phyloP scores from a whole-genome alignment of 1,140 invertebrate genomes.

The Bombus balteatus region DNA sequence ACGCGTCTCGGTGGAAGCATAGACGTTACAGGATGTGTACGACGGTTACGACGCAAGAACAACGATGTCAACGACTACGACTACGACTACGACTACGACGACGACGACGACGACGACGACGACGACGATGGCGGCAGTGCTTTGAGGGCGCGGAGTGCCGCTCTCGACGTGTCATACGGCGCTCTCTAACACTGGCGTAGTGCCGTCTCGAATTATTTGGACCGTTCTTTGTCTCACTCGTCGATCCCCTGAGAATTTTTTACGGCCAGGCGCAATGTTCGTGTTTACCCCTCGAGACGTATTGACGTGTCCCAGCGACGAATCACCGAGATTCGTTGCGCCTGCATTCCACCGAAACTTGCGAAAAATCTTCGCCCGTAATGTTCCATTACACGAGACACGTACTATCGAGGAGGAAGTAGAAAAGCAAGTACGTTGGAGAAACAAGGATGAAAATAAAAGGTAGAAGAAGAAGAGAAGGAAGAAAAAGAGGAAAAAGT shows the following conservation, averaged over 20 bases:
- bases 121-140: slow-evolving; percentile 60
- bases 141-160: slow-evolving; percentile 71
- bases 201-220: slow-evolving; percentile 53
- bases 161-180: slow-evolving; percentile 68
- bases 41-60: background rate
- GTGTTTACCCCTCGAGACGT: background rate
- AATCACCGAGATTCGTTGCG: slow-evolving; percentile 6
- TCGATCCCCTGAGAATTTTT: slow-evolving; percentile 12
- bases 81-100: background rate
- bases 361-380: background rate
- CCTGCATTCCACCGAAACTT: background rate
- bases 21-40: slow-evolving; percentile 47
- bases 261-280: background rate
- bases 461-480: too few relatives aligned
- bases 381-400: background rate
- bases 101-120: slow-evolving; percentile 27
- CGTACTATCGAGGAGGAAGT: background rate
- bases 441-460: background rate
- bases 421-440: too few relatives aligned
- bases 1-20: slow-evolving; percentile 53
- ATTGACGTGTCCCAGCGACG: background rate
- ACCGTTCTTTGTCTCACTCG: slow-evolving; percentile 22
- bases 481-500: background rate
- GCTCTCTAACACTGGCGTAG: slow-evolving; percentile 59
- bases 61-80: slow-evolving; percentile 23